Percentiles rank a stretch among this genome's conserved stretches.
Evolutionary conservation across 2,797 vertebrate genomes (phyloP).

Genomic region (Decapterus maruadsi): DNA sequence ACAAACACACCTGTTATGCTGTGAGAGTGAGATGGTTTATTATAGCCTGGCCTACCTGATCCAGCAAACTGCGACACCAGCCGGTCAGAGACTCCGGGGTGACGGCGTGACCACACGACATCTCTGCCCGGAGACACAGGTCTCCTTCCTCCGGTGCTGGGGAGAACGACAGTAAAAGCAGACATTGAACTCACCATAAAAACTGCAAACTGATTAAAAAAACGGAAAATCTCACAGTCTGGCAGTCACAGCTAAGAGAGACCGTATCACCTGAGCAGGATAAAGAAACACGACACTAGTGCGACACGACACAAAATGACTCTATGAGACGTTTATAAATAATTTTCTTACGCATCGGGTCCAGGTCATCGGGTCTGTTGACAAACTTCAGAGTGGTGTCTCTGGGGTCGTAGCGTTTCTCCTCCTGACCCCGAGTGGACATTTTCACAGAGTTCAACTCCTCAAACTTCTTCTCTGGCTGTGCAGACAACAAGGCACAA

Average conservation of each 20-base stretch:
- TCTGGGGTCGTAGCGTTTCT: slow-evolving; percentile 70
- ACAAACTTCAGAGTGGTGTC: slow-evolving; percentile 82
- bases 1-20: neutral
- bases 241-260: too few relatives aligned
- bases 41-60: slow-evolving; percentile 64
- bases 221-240: too few relatives aligned
- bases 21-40: neutral
- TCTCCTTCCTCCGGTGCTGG: slow-evolving; percentile 79
- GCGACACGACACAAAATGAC: neutral
- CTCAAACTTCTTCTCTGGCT: neutral
- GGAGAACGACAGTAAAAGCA: slow-evolving; percentile 5
- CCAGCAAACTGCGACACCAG: slow-evolving; percentile 82
- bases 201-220: too few relatives aligned
- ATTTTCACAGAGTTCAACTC: slow-evolving; percentile 28
- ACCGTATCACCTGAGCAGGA: neutral
- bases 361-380: slow-evolving; percentile 75
- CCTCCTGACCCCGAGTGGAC: slow-evolving; percentile 15
- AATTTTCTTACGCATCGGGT: slow-evolving; percentile 61
- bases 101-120: slow-evolving; percentile 84
- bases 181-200: neutral
- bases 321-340: neutral
- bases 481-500: too few relatives aligned
- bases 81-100: slow-evolving; percentile 80
- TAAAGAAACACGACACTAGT: neutral
- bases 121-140: slow-evolving; percentile 64